phyloP scores from a whole-genome alignment of 2,888 invertebrate species.

The Calameuta filiformis region DNA sequence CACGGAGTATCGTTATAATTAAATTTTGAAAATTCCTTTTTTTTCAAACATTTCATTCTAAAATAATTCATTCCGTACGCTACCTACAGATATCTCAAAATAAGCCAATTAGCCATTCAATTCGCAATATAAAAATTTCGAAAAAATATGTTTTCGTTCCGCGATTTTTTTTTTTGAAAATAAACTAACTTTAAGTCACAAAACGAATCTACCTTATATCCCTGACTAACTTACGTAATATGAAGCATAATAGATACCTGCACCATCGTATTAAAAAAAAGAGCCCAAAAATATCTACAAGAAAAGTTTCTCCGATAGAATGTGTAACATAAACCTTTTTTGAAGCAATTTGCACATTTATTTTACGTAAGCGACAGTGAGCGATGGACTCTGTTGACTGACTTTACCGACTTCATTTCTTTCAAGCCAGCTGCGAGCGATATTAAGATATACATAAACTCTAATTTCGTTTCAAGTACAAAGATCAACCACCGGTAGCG shows the following conservation, averaged over 20 bases:
- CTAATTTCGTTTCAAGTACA: background rate
- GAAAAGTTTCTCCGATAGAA: background rate
- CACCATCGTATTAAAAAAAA: too few species aligned
- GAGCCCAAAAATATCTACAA: background rate
- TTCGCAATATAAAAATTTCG: too few species aligned
- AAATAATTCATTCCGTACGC: background rate
- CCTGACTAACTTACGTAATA: background rate
- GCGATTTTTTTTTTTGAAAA: background rate
- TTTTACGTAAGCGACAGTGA: background rate
- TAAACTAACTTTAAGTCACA: background rate
- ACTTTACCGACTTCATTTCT: background rate
- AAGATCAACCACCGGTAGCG: too few species aligned
- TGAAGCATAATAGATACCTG: background rate
- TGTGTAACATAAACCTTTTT: background rate
- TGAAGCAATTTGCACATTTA: background rate
- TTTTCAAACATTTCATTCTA: background rate
- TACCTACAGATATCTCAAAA: too few species aligned
- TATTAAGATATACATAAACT: background rate
- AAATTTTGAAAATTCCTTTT: too few species aligned
- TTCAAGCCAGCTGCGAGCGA: background rate
- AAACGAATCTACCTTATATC: background rate
- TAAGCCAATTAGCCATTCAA: too few species aligned
- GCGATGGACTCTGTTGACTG: background rate
- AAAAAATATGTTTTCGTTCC: too few species aligned
- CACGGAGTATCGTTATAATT: background rate